These are phyloP conservation scores for Seladonia tumulorum DNA, from an alignment of 2,888 invertebrate species.

Conservation along the genomic window DNA sequence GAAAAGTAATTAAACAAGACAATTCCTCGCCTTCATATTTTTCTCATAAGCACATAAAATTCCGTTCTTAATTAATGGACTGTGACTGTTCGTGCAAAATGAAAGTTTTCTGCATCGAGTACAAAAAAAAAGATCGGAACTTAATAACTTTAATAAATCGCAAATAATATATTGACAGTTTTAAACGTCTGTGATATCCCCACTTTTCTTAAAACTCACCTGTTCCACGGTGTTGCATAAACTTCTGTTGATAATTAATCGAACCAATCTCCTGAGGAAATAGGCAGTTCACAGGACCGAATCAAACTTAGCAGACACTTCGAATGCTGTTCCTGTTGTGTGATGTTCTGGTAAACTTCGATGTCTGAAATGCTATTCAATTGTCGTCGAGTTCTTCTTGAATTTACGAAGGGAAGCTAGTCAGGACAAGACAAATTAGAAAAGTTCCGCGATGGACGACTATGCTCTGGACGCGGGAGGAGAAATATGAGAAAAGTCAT, in stretches of 20 bases:
- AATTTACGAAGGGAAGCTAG: background rate
- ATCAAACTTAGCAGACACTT: background rate
- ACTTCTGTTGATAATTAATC: background rate
- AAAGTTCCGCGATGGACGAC: slow-evolving; percentile 1
- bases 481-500: background rate
- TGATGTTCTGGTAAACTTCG: background rate
- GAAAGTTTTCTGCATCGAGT: no score
- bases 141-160: no score
- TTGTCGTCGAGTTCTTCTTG: background rate
- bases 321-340: background rate
- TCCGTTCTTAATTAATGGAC: background rate
- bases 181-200: no score
- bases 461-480: slow-evolving; percentile 25
- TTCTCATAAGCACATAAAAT: background rate
- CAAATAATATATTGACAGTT: no score
- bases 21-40: no score
- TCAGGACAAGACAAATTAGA: background rate
- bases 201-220: no score
- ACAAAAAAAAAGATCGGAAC: no score
- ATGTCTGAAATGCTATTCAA: background rate
- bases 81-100: no score
- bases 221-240: no score
- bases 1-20: no score
- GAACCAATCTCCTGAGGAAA: background rate
- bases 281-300: background rate